A percentile compares a stretch with the other conserved stretches of the same genome.
These are phyloP conservation scores for Diaperis boleti DNA, from an alignment of 2,888 invertebrate species.

Conservation along the genomic window DNA sequence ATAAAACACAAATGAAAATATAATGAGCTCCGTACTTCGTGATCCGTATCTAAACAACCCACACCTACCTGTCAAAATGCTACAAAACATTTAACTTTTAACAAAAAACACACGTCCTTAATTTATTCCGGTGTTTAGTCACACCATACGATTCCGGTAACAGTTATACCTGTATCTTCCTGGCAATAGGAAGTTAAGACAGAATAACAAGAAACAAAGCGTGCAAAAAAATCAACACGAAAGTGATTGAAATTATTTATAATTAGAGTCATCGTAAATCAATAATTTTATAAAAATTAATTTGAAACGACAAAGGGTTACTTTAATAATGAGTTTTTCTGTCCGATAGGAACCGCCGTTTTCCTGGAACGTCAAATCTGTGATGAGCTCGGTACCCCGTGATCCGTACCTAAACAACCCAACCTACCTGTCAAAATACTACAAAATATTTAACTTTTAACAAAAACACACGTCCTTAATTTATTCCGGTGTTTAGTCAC, in stretches of 20 bases:
- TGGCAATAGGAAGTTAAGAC: conserved; percentile 23
- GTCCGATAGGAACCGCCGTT: no score
- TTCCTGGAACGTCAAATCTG: background rate
- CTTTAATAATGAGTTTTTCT: no score
- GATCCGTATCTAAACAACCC: background rate
- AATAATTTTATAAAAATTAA: no score
- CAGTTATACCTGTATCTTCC: conserved; percentile 33
- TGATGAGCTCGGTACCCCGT: conserved; percentile 17
- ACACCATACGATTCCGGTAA: conserved; percentile 28
- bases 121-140: conserved; percentile 40
- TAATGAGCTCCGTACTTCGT: no score
- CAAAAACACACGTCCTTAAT: conserved; percentile 38
- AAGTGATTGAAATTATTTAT: background rate
- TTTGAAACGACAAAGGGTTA: no score
- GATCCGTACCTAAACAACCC: conserved; percentile 49
- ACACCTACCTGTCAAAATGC: conserved; percentile 53
- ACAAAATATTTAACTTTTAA: conserved; percentile 57
- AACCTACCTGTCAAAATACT: conserved; percentile 60
- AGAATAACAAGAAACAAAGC: conserved; percentile 19
- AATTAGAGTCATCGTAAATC: no score
- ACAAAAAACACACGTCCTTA: conserved; percentile 41
- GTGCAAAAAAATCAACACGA: background rate
- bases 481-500: conserved; percentile 40
- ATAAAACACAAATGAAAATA: background rate
- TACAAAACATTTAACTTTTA: conserved; percentile 57